Base-by-base conservation (phyloP, 2,797 vertebrate species). In the Leucoraja ocellata region DNA sequence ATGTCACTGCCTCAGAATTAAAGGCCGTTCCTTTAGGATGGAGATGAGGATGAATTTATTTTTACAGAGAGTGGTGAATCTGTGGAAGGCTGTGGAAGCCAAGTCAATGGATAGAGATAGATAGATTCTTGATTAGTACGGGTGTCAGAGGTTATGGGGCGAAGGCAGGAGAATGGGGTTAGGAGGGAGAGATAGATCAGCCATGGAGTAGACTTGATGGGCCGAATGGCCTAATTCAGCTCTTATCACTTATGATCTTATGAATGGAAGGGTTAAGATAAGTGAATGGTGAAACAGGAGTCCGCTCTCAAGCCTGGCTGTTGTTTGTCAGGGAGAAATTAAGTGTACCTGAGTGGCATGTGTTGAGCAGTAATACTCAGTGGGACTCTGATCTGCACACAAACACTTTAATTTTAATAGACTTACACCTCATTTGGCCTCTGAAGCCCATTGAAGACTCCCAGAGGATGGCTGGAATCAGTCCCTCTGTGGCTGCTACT, bases 371-470 rank as follows among this genome's bases (percentile, higher is more conserved):
- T 95, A 95, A 94, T 95, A 95, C 96, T 96, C 96, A 95, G 95
- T 96, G 97, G 97, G 97, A 96, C 96, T 96, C 96, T 96, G 97
- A 97, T 97, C 96, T 96, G 95, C 96, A 95, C 96, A 95, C 95
- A 97, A 97, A 96, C 96, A 97, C 96, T 96, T 96, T 92, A 92
- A 92, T 97, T 97, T 98, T 97, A 97, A 97, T 97, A 97, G 97
- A 97, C 96, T 98, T 98, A 97, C 96, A 97, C 97, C 96, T 98
- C 97, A 97, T 98, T 98, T 98, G 97, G 96, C 96, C 97, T 96
- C 96, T 97, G 97, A 98, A 97, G 95, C 96, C 95, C 96, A 95
- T 96, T 97, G 97, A 98, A 97, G 97, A 96, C 96, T 97, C 97
- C 97, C 96, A 95, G 95, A 96, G 96, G 97, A 96, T 94, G 93